Evolutionary conservation across 2,888 invertebrate species (phyloP).

Genomic region (Acrocyrtus sp.): DNA sequence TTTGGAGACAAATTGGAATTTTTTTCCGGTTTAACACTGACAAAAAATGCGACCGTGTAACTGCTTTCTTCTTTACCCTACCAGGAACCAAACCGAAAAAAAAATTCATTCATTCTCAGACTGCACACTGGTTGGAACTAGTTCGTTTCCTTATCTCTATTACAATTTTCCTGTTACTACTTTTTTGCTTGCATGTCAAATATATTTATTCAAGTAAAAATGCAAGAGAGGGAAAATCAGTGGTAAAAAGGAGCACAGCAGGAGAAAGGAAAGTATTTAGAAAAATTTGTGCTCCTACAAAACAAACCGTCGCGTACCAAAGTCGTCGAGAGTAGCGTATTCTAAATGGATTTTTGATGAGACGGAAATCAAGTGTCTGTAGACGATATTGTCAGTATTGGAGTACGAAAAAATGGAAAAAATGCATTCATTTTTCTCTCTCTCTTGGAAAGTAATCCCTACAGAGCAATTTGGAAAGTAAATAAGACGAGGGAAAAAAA

Average conservation of each 20-base stretch:
- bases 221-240: slow-evolving; percentile 13
- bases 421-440: no score
- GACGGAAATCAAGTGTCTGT: slow-evolving; percentile 37
- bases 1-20: slow-evolving; percentile 34
- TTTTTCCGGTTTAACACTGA: slow-evolving; percentile 7
- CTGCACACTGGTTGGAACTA: no score
- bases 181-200: not conserved
- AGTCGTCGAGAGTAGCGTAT: no score
- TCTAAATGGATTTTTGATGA: slow-evolving; percentile 49
- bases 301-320: no score
- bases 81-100: no score
- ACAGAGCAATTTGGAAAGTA: not conserved
- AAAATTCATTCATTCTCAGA: no score
- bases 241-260: not conserved
- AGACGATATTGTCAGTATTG: no score
- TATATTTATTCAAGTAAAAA: not conserved
- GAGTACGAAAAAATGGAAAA: no score
- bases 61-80: no score
- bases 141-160: slow-evolving; percentile 1
- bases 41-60: no score
- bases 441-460: slow-evolving; percentile 1
- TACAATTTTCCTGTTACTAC: not conserved
- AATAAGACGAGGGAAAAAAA: not conserved
- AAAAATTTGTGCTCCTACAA: no score
- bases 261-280: not conserved